Base-by-base conservation (phyloP, 2,888 invertebrate species). In the Ischnus inquisitorius region DNA sequence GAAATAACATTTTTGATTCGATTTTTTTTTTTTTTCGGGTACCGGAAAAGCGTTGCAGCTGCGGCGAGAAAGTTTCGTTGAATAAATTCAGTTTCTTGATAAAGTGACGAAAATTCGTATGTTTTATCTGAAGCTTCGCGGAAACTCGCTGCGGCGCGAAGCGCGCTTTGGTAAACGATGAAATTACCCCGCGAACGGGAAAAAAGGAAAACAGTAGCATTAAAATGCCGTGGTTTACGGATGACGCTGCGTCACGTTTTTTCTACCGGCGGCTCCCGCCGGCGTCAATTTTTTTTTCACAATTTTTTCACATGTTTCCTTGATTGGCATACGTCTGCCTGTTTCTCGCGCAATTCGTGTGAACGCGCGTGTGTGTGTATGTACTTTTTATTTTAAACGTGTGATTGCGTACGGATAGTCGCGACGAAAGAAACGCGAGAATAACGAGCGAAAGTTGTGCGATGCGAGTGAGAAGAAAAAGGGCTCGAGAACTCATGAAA, bases 161-260 rank as follows among this genome's bases (percentile, higher is more conserved):
- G n/a, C n/a, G 43, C 43, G 10, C 19, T 54, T 60, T 10, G 60
- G 43, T 60, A 3, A 39, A 43, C 28, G 62, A 43, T 2, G 46
- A 34, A 77, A 75, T 62, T 8, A 4, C 14, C 12, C 10, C 34
- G 16, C 14, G 39, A 74, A 48, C 60, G 62, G 71, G 79, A 65
- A 22, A 82, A 69, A 79, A 68, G 71, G 57, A 72, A 62, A 86
- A 64, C 64, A 78, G 68, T 87, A 87, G 89, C 89, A 89, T 90
- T 89, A 89, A 89, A 89, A 89, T 88, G 89, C 87, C 88, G 88
- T 88, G 90, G 90, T 89, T 89, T 90, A 91, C 74, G 51, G 28
- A 75, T 67, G 79, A 79, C 79, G 91, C 89, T 89, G 90, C 92
- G 90, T 90, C 90, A 89, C 89, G 89, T 89, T 80, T 79, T 68